Conservation (phyloP, 2,888 invertebrate species). For the Penaeus monodon region DNA sequence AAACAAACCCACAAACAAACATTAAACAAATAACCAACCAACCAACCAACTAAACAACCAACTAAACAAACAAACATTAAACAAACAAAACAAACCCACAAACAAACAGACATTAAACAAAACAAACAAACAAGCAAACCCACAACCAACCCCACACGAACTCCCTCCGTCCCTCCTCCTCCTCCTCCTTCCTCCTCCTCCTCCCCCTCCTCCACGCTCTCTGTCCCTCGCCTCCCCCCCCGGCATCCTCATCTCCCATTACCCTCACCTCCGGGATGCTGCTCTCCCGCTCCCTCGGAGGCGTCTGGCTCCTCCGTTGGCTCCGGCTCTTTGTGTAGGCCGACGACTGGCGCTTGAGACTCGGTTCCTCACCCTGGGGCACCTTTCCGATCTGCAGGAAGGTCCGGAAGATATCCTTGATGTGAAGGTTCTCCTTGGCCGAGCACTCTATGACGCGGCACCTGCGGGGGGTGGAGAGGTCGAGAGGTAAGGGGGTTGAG, state of each 20-base stretch:
- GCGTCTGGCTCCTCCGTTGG: conserved; percentile 36
- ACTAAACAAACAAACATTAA: no score
- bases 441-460: conserved; percentile 84
- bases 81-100: not conserved
- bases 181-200: no score
- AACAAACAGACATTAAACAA: not conserved
- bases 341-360: conserved; percentile 57
- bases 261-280: conserved; percentile 43
- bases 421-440: conserved; percentile 83
- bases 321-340: conserved; percentile 57
- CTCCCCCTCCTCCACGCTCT: no score
- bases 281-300: conserved; percentile 38
- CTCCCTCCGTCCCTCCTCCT: no score
- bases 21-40: no score
- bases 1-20: no score
- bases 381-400: conserved; percentile 73
- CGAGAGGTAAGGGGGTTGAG: no score
- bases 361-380: conserved; percentile 31
- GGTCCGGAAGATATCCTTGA: conserved; percentile 84
- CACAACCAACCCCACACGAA: no score
- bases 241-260: no score
- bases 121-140: no score
- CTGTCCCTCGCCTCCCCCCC: no score
- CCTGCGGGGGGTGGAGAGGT: conserved; percentile 70
- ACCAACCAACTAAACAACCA: no score